phyloP scores from a whole-genome alignment of 2,888 invertebrate genomes.

The Aquatica leii region DNA sequence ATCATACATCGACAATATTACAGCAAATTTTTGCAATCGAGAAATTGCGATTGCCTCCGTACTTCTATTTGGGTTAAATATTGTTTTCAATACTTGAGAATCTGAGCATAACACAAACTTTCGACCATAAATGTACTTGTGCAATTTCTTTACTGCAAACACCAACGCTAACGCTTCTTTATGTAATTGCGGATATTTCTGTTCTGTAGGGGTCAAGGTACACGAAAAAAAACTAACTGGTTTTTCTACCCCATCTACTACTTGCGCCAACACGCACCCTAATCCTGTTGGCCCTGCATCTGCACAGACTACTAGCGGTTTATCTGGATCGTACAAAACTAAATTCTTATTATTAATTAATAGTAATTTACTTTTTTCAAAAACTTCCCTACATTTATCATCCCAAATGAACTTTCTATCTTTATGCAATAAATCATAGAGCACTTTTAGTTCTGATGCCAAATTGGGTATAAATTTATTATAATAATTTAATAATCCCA shows the following conservation, averaged over 20 bases:
- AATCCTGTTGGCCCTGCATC: too few species aligned
- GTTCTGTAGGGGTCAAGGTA: slow-evolving; percentile 3
- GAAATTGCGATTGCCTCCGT: slow-evolving; percentile 6
- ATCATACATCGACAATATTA: too few species aligned
- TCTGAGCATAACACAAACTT: slow-evolving; percentile 10
- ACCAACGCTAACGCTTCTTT: too few species aligned
- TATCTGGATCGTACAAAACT: too few species aligned
- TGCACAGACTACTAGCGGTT: too few species aligned
- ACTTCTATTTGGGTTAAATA: slow-evolving; percentile 10
- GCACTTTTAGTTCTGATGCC: too few species aligned
- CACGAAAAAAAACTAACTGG: slow-evolving; percentile 10
- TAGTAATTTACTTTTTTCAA: slow-evolving; percentile 11
- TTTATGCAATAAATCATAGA: too few species aligned
- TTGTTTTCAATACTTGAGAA: too few species aligned
- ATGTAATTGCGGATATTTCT: slow-evolving; percentile 14
- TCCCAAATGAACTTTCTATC: not conserved
- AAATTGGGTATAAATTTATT: too few species aligned
- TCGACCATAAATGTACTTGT: slow-evolving; percentile 10
- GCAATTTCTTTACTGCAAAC: slow-evolving; percentile 6
- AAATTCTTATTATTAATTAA: slow-evolving; percentile 11
- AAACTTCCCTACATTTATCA: slow-evolving; percentile 3
- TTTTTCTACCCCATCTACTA: slow-evolving; percentile 14
- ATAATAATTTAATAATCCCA: too few species aligned
- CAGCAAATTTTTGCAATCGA: too few species aligned
- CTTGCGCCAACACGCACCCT: slow-evolving; percentile 8